Evolutionary conservation across 2,797 vertebrate genomes (phyloP).

Genomic region (Iguana delicatissima): DNA sequence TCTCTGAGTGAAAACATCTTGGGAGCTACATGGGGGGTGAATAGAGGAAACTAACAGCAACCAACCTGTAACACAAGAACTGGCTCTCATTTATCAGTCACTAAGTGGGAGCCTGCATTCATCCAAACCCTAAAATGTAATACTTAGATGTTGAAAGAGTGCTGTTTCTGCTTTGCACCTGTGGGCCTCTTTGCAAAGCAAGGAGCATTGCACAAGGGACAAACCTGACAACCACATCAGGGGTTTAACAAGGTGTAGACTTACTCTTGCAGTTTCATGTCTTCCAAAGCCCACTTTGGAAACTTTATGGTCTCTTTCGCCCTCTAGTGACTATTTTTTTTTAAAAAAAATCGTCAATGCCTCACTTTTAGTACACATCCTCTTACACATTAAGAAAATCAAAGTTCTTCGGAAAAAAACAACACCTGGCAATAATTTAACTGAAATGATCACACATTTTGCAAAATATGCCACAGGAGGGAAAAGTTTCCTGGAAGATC

Average conservation of each 20-base stretch:
- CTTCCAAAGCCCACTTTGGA: neutral
- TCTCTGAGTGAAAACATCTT: neutral
- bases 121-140: neutral
- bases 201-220: neutral
- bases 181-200: neutral
- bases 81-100: neutral
- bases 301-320: constrained; percentile 43
- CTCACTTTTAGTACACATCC: neutral
- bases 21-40: neutral
- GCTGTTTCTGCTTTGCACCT: neutral
- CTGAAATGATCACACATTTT: neutral
- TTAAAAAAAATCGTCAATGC: no score
- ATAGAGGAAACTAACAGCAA: neutral
- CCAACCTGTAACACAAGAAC: neutral
- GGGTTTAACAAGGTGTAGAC: neutral
- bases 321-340: constrained; percentile 58
- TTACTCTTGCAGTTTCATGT: neutral
- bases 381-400: no score
- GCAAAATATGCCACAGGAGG: neutral
- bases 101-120: neutral
- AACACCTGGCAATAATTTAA: no score
- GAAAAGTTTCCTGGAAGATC: neutral
- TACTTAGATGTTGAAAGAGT: neutral
- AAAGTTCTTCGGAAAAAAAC: neutral
- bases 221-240: neutral